phyloP scores from a whole-genome alignment of 2,797 vertebrate genomes.

The Poecilia velifera region DNA sequence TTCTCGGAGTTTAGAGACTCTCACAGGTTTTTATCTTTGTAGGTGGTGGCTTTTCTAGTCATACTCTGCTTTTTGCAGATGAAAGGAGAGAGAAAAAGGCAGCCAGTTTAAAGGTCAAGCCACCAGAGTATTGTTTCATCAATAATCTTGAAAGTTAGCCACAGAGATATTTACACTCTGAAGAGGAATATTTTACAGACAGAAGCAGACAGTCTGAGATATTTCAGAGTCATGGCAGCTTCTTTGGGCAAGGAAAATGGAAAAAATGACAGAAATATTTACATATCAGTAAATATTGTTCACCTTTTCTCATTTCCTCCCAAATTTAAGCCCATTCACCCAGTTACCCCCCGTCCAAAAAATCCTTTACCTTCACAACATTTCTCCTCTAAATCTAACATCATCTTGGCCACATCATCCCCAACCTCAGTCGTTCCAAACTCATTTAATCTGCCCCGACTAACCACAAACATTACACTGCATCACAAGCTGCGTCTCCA shows the following conservation, averaged over 20 bases:
- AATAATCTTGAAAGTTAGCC: constrained; percentile 26
- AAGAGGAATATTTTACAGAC: constrained; percentile 25
- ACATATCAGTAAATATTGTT: constrained; percentile 62
- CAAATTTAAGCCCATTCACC: constrained; percentile 54
- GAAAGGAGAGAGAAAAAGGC: constrained; percentile 18
- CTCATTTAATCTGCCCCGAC: constrained; percentile 65
- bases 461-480: constrained; percentile 46
- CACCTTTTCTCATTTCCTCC: constrained; percentile 49
- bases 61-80: constrained; percentile 24
- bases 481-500: not conserved
- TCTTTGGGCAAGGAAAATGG: constrained; percentile 55
- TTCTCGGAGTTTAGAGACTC: constrained; percentile 51
- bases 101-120: constrained; percentile 33
- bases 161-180: constrained; percentile 45
- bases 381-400: constrained; percentile 73
- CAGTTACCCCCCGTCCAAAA: constrained; percentile 50
- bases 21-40: constrained; percentile 23
- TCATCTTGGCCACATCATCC: constrained; percentile 68
- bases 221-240: constrained; percentile 16
- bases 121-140: constrained; percentile 33
- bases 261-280: constrained; percentile 66
- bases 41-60: constrained; percentile 28
- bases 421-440: constrained; percentile 70
- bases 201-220: constrained; percentile 12
- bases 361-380: constrained; percentile 67